These are phyloP conservation scores for Characodon lateralis DNA, from an alignment of 2,797 vertebrate genomes.

Conservation along the genomic window DNA sequence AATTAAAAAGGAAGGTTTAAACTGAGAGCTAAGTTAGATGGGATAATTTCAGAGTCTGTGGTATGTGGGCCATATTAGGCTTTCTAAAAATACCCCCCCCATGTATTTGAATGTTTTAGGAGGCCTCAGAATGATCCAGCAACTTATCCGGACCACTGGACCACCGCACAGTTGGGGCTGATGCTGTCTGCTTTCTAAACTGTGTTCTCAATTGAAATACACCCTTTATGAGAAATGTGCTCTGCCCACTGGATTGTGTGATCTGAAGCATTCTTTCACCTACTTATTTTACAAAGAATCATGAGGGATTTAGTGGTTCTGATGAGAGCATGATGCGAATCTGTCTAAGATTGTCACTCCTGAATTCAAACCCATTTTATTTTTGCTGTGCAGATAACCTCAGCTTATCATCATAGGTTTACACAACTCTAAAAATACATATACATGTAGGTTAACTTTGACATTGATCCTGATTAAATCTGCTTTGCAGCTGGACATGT, in stretches of 20 bases:
- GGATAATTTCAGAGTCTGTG: slow-evolving; percentile 92
- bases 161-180: slow-evolving; percentile 69
- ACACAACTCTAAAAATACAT: not conserved
- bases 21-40: slow-evolving; percentile 87
- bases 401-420: not conserved
- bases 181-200: slow-evolving; percentile 62
- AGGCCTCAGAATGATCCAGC: slow-evolving; percentile 82
- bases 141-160: slow-evolving; percentile 76
- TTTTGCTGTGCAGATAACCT: slow-evolving; percentile 37
- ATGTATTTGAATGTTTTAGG: slow-evolving; percentile 87
- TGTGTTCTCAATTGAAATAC: slow-evolving; percentile 52
- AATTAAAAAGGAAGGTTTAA: slow-evolving; percentile 91
- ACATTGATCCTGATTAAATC: slow-evolving; percentile 22
- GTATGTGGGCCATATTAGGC: slow-evolving; percentile 89
- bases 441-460: slow-evolving; percentile 12
- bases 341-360: slow-evolving; percentile 37
- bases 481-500: slow-evolving; percentile 32
- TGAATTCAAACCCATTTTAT: slow-evolving; percentile 61
- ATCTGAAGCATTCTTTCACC: slow-evolving; percentile 62
- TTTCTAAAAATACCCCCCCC: slow-evolving; percentile 88
- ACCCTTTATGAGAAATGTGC: slow-evolving; percentile 38
- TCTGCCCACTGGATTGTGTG: slow-evolving; percentile 44
- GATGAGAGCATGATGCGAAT: slow-evolving; percentile 56
- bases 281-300: slow-evolving; percentile 41
- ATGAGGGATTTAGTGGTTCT: slow-evolving; percentile 45